These are phyloP conservation scores for Merodon equestris DNA, from an alignment of 2,888 invertebrate species.

Conservation along the genomic window DNA sequence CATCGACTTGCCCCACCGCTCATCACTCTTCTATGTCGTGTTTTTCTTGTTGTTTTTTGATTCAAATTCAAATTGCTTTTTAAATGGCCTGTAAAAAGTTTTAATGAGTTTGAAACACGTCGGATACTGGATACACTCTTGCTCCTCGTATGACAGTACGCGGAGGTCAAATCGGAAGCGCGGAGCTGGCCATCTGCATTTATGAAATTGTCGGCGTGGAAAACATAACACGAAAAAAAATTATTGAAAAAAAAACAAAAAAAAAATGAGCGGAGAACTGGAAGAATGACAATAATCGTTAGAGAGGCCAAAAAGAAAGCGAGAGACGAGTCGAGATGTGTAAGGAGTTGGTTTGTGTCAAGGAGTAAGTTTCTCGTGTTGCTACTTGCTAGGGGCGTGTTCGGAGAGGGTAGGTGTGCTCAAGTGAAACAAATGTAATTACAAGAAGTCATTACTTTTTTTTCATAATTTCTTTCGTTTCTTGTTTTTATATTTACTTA, in stretches of 20 bases:
- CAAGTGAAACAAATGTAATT: constrained; percentile 64
- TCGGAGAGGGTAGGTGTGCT: neutral
- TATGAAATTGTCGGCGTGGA: constrained; percentile 67
- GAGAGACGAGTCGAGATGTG: neutral
- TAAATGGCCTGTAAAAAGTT: constrained; percentile 79
- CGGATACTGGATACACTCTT: constrained; percentile 31
- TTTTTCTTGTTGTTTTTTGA: constrained; percentile 28
- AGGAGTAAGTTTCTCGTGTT: constrained; percentile 31
- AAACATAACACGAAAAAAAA: constrained; percentile 51
- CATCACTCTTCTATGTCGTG: constrained; percentile 2
- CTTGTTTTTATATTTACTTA: neutral
- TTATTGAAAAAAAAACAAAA: constrained; percentile 58
- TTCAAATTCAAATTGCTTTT: constrained; percentile 76
- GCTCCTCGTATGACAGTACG: neutral
- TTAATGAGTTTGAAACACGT: constrained; percentile 77
- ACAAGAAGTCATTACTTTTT: constrained; percentile 65
- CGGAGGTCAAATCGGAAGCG: constrained; percentile 56
- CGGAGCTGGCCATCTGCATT: constrained; percentile 62
- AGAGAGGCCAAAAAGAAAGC: too few relatives aligned
- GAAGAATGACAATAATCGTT: constrained; percentile 49
- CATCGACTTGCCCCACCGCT: constrained; percentile 31
- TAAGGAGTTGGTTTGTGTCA: constrained; percentile 11
- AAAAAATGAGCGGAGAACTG: constrained; percentile 32
- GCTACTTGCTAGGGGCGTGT: constrained; percentile 5
- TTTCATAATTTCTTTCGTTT: constrained; percentile 45